Base-by-base conservation (phyloP, 1,140 invertebrate species). In the Trichoplusia ni region DNA sequence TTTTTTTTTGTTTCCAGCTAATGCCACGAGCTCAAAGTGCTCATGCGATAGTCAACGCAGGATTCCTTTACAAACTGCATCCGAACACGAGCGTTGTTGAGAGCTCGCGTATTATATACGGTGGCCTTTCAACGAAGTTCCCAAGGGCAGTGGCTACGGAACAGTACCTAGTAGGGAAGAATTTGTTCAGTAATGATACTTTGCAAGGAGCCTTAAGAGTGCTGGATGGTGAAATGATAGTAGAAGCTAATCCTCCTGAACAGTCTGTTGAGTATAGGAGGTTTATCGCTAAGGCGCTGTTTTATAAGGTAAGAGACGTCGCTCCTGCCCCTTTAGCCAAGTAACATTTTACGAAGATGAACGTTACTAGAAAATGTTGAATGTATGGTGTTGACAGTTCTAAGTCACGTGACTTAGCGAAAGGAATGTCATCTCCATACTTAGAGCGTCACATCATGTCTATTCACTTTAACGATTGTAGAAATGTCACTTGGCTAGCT, bases 21-120 rank as follows among this genome's bases (percentile, higher is more conserved):
- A 94, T 93, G 91, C 93, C 93, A 4, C 88, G 94, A 70, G 91
- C 92, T 9, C 93, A 95, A 84, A 95, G 95, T 77, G 92, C 94
- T 0, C 94, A 95, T 76, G 94, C 95, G 0, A 92, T 93, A 56
- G 93, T 96, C 0, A 95, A 95, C 75, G 93, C 93, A 31, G 95
- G 93, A 1, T 95, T 95, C 74, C 83, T 93, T 0, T 92, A 93
- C 42, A 92, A 93, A 83, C 71, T 95, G 0, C 82, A 93, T 8
- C 69, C 68, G 0, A 40, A 73, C 2, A 64, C 38, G 8, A 2
- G 75, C 16, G 49, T 23, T 27, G 73, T 91, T 0, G 71, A 86
- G 18, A 89, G 88, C 31, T 93, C 92, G 2, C 91, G 89, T 9
- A 78, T 85, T 56, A 82, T 93, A 6, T 93, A 89, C 74, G 93